These are phyloP conservation scores for Eolophus roseicapilla DNA, from an alignment of 2,113 vertebrate species.

Conservation along the genomic window DNA sequence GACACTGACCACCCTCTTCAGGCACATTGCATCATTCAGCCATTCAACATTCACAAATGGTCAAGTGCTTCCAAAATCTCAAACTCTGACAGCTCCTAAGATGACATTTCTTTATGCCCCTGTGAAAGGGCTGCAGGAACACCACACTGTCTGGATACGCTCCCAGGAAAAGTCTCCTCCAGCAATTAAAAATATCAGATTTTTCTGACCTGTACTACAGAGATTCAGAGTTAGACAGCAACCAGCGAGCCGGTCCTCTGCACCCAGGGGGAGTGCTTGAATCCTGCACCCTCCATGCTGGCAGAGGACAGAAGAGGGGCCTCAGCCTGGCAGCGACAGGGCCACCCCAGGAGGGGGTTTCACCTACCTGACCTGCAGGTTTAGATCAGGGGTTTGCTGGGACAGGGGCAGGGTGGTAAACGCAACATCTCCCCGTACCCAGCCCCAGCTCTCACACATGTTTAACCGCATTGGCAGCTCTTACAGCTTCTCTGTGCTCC, in stretches of 20 bases:
- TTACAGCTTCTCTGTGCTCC: neutral
- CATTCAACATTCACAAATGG: neutral
- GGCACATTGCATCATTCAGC: neutral
- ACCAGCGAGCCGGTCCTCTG: accelerated
- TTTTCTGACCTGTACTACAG: neutral
- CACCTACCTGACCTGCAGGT: accelerated
- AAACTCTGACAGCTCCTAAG: neutral
- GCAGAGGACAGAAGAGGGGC: neutral
- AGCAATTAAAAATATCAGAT: neutral
- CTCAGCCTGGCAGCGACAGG: accelerated
- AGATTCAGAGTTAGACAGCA: neutral
- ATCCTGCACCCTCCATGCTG: accelerated
- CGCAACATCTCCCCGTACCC: neutral
- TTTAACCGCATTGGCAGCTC: accelerated
- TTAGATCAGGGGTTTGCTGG: neutral
- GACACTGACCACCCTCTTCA: neutral
- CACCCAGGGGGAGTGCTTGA: accelerated
- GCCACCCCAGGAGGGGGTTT: neutral
- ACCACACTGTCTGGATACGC: neutral
- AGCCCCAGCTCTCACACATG: neutral
- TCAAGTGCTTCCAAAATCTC: conserved; percentile 2
- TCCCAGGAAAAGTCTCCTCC: neutral
- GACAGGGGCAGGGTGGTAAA: neutral
- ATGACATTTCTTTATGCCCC: neutral
- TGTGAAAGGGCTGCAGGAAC: conserved; percentile 3